These are phyloP conservation scores for Ochotona princeps DNA, from an alignment of 2,113 vertebrate genomes.

Conservation along the genomic window DNA sequence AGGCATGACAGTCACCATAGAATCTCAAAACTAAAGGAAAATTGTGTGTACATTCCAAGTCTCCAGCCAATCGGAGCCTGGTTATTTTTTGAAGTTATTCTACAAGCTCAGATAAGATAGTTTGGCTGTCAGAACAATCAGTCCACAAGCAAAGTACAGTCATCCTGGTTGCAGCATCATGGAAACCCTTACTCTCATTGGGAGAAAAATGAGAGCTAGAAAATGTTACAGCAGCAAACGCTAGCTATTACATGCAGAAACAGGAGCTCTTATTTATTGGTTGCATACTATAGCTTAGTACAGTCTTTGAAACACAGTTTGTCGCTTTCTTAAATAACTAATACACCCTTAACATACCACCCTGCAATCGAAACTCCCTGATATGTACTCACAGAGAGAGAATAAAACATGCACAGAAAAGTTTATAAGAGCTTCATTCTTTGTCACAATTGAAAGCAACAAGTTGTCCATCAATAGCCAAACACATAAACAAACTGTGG, in stretches of 20 bases:
- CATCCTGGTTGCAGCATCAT: background rate
- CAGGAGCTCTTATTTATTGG: background rate
- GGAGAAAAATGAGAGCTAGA: background rate
- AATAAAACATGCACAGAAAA: background rate
- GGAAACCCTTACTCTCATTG: constrained; percentile 13
- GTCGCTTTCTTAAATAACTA: constrained; percentile 23
- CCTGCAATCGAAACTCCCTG: background rate
- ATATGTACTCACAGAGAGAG: constrained; percentile 30
- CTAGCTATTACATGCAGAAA: background rate
- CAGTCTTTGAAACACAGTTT: background rate
- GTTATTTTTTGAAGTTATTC: constrained; percentile 15
- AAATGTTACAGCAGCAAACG: background rate
- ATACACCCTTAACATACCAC: constrained; percentile 22
- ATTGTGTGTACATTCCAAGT: background rate
- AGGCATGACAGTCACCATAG: background rate
- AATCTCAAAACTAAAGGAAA: constrained; percentile 8
- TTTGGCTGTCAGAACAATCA: background rate
- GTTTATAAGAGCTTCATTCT: constrained; percentile 6
- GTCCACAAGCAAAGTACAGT: background rate
- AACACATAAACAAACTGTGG: background rate
- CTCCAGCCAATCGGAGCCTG: background rate
- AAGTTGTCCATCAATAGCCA: constrained; percentile 2
- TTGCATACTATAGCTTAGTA: background rate
- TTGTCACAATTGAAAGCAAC: background rate
- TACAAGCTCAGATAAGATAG: background rate